phyloP scores from a whole-genome alignment of 2,797 vertebrate genomes.

The Streptopelia turtur region DNA sequence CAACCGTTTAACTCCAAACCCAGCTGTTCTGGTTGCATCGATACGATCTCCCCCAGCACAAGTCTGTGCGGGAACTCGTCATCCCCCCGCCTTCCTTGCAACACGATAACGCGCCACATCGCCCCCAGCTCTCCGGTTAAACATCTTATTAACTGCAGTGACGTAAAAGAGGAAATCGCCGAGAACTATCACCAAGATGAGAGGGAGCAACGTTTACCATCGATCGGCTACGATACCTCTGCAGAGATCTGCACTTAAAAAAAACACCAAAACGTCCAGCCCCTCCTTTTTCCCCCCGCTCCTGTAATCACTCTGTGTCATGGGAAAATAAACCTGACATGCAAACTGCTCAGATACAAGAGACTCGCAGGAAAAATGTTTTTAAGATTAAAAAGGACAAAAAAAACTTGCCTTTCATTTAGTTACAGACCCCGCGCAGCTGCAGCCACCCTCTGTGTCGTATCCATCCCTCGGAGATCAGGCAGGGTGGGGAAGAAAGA shows the following conservation, averaged over 20 bases:
- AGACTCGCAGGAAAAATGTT: not conserved
- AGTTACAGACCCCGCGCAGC: conserved; percentile 37
- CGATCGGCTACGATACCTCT: not conserved
- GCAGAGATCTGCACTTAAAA: not conserved
- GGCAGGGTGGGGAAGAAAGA: not conserved
- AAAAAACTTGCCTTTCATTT: conserved; percentile 32
- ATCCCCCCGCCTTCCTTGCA: not conserved
- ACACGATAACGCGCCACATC: not conserved
- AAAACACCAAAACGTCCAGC: not conserved
- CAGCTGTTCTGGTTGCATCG: not conserved
- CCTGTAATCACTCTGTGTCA: not conserved
- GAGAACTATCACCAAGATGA: not conserved
- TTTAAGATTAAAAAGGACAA: not conserved
- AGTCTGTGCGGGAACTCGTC: not conserved
- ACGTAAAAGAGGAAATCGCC: conserved; percentile 47
- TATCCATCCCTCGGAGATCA: not conserved
- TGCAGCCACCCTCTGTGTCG: not conserved
- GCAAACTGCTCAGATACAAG: not conserved
- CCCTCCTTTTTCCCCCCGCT: not conserved
- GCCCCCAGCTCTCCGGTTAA: conserved; percentile 28
- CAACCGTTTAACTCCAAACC: not conserved
- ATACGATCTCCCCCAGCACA: not conserved
- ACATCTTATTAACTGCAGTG: conserved; percentile 50
- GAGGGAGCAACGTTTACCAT: not conserved
- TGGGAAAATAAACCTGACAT: conserved; percentile 48